Percentiles rank a stretch among this genome's conserved stretches.
Evolutionary conservation across 2,888 invertebrate species (phyloP).

Genomic region (Empis stercorea): DNA sequence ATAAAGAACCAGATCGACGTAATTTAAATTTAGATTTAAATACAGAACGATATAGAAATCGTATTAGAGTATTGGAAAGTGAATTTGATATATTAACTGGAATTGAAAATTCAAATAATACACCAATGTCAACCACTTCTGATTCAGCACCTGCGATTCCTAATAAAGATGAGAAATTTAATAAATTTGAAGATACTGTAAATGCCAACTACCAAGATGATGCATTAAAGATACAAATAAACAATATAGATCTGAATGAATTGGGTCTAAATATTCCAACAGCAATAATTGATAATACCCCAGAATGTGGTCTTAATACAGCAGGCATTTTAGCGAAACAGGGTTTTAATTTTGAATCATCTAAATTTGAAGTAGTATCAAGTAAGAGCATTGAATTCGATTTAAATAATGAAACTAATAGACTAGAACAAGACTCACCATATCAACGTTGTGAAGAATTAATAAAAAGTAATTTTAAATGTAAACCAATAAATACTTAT

Average conservation of each 20-base stretch:
- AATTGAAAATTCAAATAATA: conserved; percentile 16
- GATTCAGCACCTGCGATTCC: conserved; percentile 13
- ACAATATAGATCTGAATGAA: conserved; percentile 10
- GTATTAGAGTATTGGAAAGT: conserved; percentile 21
- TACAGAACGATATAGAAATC: conserved; percentile 20
- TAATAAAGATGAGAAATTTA: not conserved
- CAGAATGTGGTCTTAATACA: conserved; percentile 18
- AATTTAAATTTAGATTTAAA: conserved; percentile 21
- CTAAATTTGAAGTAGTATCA: too few relatives aligned
- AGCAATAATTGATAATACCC: conserved; percentile 15
- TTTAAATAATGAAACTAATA: too few relatives aligned
- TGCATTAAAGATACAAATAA: conserved; percentile 8
- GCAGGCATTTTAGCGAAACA: conserved; percentile 16
- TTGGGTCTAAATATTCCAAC: conserved; percentile 9
- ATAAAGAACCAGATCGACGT: conserved; percentile 17
- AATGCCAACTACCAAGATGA: conserved; percentile 4
- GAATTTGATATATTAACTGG: conserved; percentile 23
- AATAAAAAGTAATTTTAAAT: conserved; percentile 21
- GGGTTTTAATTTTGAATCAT: conserved; percentile 18
- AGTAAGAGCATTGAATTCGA: too few relatives aligned
- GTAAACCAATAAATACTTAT: conserved; percentile 17
- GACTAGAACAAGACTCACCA: conserved; percentile 5
- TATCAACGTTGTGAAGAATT: conserved; percentile 21
- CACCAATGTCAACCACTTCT: conserved; percentile 25
- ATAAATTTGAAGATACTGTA: not conserved